Evolutionary conservation across 2,888 invertebrate species (phyloP), one percentile per base, ranked within the genome.

Genomic region (Carpatolechia fugitivella): DNA sequence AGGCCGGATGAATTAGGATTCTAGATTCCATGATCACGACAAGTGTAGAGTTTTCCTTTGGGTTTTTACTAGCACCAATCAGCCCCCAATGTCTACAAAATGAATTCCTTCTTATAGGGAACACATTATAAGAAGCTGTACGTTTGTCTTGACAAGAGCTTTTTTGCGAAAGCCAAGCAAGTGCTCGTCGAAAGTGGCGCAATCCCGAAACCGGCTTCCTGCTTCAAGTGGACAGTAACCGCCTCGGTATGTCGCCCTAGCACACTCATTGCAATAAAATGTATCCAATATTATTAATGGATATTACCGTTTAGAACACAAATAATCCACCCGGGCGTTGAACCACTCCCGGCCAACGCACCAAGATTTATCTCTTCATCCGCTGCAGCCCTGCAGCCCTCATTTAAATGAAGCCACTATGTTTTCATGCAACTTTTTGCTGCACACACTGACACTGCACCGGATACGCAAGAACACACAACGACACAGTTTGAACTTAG

Each of bases 341-440:
- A 72, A 72, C 79, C 56, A 77, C 75, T 64, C 68, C 74, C 82
- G 83, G 82, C 81, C 85, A 80, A 81, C 80, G 82, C 79, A 75
- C 83, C 74, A 74, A 65, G 71, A 72, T 70, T 62, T 71, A 74
- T 76, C 76, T 76, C 70, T 65, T 72, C 68, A 72, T 72, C 73
- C 70, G 66, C 68, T 65, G 70, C 68, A 66, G 69, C 63, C 58
- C 63, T 60, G 65, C 66, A 68, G 64, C 68, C 61, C 69, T 61
- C 60, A 56, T 59, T 61, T 57, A 58, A 61, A 63, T 58, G 57
- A 62, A 54, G 51, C 51, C 65, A 62, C 62, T 51, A 51, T 57
- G 61, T 56, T 59, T 60, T 50, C 49, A 44, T 36, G 49, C 55
- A 58, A 58, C 58, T 62, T 16, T 31, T 31, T 52, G 51, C 52